phyloP scores from a whole-genome alignment of 2,797 vertebrate genomes.

The Pseudomugil gertrudae region DNA sequence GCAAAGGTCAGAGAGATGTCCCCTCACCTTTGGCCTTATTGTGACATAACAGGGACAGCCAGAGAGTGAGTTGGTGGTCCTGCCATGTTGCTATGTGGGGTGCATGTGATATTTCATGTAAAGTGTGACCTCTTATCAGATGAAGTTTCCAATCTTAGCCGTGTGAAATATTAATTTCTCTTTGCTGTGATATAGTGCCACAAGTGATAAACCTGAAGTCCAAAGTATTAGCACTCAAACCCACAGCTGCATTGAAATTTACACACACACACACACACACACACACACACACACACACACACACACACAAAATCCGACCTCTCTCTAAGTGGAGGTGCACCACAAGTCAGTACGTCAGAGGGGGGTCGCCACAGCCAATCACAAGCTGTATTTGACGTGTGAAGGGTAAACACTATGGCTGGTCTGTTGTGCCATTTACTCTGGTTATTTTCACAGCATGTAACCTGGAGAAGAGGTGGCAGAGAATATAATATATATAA shows the following conservation, averaged over 20 bases:
- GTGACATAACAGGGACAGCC: constrained; percentile 71
- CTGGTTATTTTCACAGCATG: constrained; percentile 91
- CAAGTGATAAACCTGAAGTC: constrained; percentile 45
- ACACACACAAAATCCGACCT: constrained; percentile 69
- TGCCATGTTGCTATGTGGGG: constrained; percentile 43
- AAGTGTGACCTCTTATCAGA: constrained; percentile 48
- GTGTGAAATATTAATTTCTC: constrained; percentile 46
- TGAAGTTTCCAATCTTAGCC: constrained; percentile 33
- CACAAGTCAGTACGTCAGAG: constrained; percentile 83
- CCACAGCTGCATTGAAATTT: constrained; percentile 12
- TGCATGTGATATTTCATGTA: constrained; percentile 42
- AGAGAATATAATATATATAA: constrained; percentile 79
- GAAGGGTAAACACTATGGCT: constrained; percentile 90
- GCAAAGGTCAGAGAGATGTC: constrained; percentile 84
- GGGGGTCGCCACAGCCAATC: constrained; percentile 93
- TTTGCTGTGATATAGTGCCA: constrained; percentile 19
- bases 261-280: constrained; percentile 16
- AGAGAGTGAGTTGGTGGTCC: constrained; percentile 72
- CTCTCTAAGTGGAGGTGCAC: constrained; percentile 79
- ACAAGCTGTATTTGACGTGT: constrained; percentile 89
- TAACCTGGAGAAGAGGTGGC: constrained; percentile 85
- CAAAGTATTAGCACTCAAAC: constrained; percentile 19
- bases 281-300: too few species aligned
- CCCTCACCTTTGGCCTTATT: constrained; percentile 84
- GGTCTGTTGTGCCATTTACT: constrained; percentile 87